Evolutionary conservation across 2,113 vertebrate genomes (phyloP).

Genomic region (Podarcis raffonei): DNA sequence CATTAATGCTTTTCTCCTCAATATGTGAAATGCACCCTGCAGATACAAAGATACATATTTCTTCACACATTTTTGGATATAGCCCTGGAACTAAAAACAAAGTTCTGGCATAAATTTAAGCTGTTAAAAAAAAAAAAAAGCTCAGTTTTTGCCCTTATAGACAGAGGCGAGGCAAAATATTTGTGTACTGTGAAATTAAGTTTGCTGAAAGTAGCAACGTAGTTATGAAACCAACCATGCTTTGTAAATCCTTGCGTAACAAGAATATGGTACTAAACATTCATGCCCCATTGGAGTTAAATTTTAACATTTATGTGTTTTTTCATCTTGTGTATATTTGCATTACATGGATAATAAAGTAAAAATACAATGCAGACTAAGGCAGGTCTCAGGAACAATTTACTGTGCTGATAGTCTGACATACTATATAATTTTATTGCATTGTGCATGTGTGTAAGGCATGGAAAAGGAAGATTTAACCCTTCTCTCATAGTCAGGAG

Average conservation of each 20-base stretch:
- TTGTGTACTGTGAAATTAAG: not conserved
- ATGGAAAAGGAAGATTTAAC: too few species aligned
- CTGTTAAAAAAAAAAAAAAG: not conserved
- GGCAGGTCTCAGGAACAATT: not conserved
- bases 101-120: too few species aligned
- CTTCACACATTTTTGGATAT: not conserved
- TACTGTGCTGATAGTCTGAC: not conserved
- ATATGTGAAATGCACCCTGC: not conserved
- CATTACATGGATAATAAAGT: not conserved
- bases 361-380: not conserved
- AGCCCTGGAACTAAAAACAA: not conserved
- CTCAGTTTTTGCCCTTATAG: slow-evolving; percentile 1
- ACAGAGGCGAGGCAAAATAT: not conserved
- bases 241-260: slow-evolving; percentile 1
- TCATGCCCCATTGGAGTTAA: slow-evolving; percentile 24
- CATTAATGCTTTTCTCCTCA: too few species aligned
- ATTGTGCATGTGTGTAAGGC: not conserved
- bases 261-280: slow-evolving; percentile 1
- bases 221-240: not conserved
- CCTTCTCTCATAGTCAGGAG: too few species aligned
- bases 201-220: not conserved
- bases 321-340: not conserved
- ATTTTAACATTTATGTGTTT: not conserved
- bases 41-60: not conserved
- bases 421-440: not conserved